These are phyloP conservation scores for Acipenser ruthenus DNA, from an alignment of 2,797 vertebrate species.

Conservation along the genomic window DNA sequence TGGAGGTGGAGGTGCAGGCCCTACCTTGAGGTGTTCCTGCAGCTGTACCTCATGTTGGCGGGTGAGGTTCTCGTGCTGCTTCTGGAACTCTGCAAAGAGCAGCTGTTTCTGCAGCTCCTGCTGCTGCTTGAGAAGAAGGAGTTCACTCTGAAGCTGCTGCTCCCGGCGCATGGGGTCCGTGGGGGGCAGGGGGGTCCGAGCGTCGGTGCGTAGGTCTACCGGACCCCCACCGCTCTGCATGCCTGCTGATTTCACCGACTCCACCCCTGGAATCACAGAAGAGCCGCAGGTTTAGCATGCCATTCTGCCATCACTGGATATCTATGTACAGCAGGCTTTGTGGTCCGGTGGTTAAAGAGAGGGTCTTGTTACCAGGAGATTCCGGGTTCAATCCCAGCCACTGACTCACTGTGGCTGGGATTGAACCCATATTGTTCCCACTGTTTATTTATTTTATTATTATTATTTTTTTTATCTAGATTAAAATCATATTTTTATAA, in stretches of 20 bases:
- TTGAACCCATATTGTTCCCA: no score
- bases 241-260: constrained; percentile 69
- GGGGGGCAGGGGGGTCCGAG: constrained; percentile 38
- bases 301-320: neutral
- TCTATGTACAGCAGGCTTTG: no score
- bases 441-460: no score
- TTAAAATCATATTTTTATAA: no score
- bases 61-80: constrained; percentile 88
- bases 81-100: constrained; percentile 92
- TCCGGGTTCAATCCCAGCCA: neutral
- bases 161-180: constrained; percentile 71
- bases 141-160: constrained; percentile 88
- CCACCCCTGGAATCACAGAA: constrained; percentile 58
- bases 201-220: constrained; percentile 70
- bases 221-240: constrained; percentile 72
- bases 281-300: neutral
- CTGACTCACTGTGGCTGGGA: neutral
- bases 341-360: no score
- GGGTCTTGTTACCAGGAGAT: no score
- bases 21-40: constrained; percentile 89
- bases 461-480: no score
- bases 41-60: constrained; percentile 89
- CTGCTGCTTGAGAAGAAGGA: constrained; percentile 84
- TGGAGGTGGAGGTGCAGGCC: neutral
- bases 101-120: constrained; percentile 93